Evolutionary conservation across 2,797 vertebrate species (phyloP), one percentile per base, ranked within the genome.

Genomic region (Tiaroga cobitis): DNA sequence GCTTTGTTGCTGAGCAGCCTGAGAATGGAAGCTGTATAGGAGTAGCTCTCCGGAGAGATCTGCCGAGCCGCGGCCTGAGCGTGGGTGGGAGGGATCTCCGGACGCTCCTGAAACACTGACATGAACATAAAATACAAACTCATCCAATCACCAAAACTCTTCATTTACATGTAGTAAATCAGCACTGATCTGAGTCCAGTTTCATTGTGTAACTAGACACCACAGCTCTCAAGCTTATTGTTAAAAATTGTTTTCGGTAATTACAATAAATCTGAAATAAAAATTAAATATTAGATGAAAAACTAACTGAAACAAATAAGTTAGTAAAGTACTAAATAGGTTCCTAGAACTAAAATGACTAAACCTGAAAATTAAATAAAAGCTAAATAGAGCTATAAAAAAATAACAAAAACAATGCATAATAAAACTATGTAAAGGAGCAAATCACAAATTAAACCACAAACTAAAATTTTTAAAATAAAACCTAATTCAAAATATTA

Each of bases 81-180:
- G 90, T 93, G 95, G 63, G 96, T 96, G 0, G 98, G 98, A 8
- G 98, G 96, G 81, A 96, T 59, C 0, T 88, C 94, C 0, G 98
- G 98, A 90, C 92, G 96, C 83, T 99, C 97, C 93, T 96, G 95
- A 93, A 99, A 99, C 29, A 98, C 98, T 99, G 88, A 18, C 2
- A 29, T 8, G 24, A 68, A 54, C 43, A 83, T 5, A 75, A 77
- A 84, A 49, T 51, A 68, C 34, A 84, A 77, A 77, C 29, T 15
- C 4, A 0, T 26, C 41, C 21, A 2, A 65, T 75, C 24, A 68
- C 5, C 43, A 51, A 6, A 65, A 56, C 19, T 56, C 32, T 75
- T 34, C 19, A 75, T 74, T 74, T 29, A 73, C n/a, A 49, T 26
- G 37, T n/a, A 13, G 24, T 41, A 41, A 37, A 63, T 65, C 63